Evolutionary conservation across 1,140 invertebrate genomes (phyloP).

Genomic region (Bombus ignitus): DNA sequence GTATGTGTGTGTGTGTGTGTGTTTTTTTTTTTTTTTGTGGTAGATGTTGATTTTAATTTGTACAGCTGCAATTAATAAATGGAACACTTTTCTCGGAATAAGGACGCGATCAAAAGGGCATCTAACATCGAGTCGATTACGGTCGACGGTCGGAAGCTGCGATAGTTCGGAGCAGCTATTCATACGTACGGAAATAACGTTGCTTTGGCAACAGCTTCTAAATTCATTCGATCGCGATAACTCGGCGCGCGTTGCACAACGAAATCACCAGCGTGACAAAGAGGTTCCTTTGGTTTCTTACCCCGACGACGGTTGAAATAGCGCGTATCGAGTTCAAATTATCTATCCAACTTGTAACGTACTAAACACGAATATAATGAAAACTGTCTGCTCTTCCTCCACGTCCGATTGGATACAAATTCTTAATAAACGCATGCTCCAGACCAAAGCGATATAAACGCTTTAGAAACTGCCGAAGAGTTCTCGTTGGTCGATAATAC

Average conservation of each 20-base stretch:
- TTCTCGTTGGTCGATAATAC: neutral
- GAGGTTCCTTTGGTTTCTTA: neutral
- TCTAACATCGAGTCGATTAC: conserved; percentile 4
- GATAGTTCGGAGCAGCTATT: conserved; percentile 18
- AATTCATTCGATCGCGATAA: conserved; percentile 30
- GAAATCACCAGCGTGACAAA: neutral
- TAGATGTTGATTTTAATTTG: neutral
- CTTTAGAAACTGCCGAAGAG: too few species aligned
- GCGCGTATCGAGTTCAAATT: neutral
- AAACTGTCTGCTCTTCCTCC: accelerated
- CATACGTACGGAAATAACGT: conserved; percentile 31
- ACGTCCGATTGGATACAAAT: neutral
- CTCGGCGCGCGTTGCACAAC: conserved; percentile 15
- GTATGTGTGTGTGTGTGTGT: too few species aligned
- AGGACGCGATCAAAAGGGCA: neutral
- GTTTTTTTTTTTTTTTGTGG: neutral
- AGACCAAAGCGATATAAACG: too few species aligned
- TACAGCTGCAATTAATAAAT: neutral
- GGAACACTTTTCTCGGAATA: neutral
- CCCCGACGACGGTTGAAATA: neutral
- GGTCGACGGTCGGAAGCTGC: neutral
- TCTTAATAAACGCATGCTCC: neutral
- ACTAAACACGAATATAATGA: neutral
- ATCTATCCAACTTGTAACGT: neutral
- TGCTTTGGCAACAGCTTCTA: conserved; percentile 29